These are phyloP conservation scores for Trachurus trachurus DNA, from an alignment of 2,797 vertebrate species.

Conservation along the genomic window DNA sequence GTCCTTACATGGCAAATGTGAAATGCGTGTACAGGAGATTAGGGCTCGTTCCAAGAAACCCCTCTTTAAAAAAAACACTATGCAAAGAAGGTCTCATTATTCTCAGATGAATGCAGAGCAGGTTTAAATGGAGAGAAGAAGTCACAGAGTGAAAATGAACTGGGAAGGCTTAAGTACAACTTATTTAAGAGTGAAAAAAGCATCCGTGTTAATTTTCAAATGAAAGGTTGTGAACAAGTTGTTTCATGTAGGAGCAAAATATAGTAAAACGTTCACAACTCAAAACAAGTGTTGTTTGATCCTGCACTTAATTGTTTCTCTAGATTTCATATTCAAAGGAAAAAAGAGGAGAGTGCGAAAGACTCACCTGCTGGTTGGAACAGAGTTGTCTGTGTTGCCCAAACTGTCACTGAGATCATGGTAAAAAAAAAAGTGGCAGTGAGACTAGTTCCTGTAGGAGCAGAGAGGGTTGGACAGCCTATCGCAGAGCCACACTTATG, in stretches of 20 bases:
- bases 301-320: conserved; percentile 10
- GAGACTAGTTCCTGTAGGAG: conserved; percentile 51
- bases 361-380: conserved; percentile 77
- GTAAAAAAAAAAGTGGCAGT: conserved; percentile 66
- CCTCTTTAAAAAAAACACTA: conserved; percentile 54
- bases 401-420: conserved; percentile 65
- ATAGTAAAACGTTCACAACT: conserved; percentile 21
- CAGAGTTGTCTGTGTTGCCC: conserved; percentile 56
- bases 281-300: conserved; percentile 1
- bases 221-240: conserved; percentile 54
- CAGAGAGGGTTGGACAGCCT: conserved; percentile 44
- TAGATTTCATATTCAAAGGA: conserved; percentile 2
- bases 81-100: conserved; percentile 74
- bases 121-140: conserved; percentile 69
- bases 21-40: conserved; percentile 61
- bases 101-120: conserved; percentile 66
- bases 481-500: conserved; percentile 71
- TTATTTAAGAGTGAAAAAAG: conserved; percentile 38
- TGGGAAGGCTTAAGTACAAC: conserved; percentile 46
- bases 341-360: conserved; percentile 24
- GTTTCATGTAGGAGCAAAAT: conserved; percentile 42
- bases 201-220: conserved; percentile 29
- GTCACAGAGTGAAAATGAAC: conserved; percentile 68
- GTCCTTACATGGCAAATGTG: conserved; percentile 43
- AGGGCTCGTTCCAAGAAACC: conserved; percentile 67